Evolutionary conservation across 2,888 invertebrate genomes (phyloP).

Genomic region (Chrysina gloriosa): DNA sequence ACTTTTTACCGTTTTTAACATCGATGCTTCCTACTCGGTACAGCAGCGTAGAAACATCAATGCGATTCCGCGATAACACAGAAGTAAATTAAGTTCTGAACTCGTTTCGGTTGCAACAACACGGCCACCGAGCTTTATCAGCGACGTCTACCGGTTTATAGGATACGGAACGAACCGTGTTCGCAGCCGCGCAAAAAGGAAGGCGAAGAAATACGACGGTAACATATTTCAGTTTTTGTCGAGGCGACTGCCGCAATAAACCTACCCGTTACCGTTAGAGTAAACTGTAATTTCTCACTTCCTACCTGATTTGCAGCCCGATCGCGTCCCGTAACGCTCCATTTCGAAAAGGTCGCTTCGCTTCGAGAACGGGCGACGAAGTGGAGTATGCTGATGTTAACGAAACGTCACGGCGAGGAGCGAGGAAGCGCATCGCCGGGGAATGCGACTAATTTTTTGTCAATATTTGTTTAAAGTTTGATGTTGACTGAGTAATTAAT

Average conservation of each 20-base stretch:
- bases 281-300: conserved; percentile 21
- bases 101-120: conserved; percentile 8
- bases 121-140: not conserved
- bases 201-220: conserved; percentile 2
- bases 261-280: conserved; percentile 8
- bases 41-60: not conserved
- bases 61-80: not conserved
- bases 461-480: not conserved
- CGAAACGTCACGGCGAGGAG: not conserved
- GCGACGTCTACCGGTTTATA: not conserved
- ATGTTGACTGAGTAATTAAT: too few relatives aligned
- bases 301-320: conserved; percentile 16
- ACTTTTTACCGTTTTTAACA: not conserved
- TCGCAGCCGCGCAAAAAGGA: not conserved
- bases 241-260: conserved; percentile 10
- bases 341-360: conserved; percentile 22
- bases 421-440: not conserved
- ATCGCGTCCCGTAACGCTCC: not conserved
- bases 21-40: not conserved
- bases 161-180: not conserved
- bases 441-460: not conserved
- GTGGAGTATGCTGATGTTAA: not conserved
- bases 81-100: conserved; percentile 4
- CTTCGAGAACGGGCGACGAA: not conserved
- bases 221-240: conserved; percentile 4